Percentiles rank a stretch among this genome's conserved stretches.
phyloP scores from a whole-genome alignment of 2,888 invertebrate genomes.

The Monoplex corrugatus region DNA sequence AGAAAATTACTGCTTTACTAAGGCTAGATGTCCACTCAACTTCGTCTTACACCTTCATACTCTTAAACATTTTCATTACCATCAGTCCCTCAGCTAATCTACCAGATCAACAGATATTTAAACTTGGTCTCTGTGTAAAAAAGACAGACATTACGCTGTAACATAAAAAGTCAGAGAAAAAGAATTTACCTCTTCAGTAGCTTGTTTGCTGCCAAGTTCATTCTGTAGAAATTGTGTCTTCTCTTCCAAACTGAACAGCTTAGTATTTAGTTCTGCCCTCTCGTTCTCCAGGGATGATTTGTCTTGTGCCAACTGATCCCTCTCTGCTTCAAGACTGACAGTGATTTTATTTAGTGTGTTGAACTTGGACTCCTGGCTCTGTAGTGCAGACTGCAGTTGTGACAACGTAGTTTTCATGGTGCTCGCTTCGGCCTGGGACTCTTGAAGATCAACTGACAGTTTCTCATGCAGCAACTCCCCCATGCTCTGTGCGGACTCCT shows the following conservation, averaged over 20 bases:
- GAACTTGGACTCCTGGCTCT: conserved; percentile 28
- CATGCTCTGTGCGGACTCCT: conserved; percentile 38
- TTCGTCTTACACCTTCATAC: no score
- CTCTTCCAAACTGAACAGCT: background rate
- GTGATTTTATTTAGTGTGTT: conserved; percentile 31
- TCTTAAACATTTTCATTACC: no score
- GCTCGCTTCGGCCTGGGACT: conserved; percentile 44
- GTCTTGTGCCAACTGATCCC: conserved; percentile 33
- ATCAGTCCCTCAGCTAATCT: no score
- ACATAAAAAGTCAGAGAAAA: no score
- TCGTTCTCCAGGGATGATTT: conserved; percentile 56
- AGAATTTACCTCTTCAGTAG: conserved; percentile 23
- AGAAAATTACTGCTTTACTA: no score
- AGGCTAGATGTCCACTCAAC: no score
- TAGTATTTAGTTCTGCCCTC: conserved; percentile 51
- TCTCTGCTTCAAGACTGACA: conserved; percentile 32
- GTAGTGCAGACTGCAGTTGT: conserved; percentile 26
- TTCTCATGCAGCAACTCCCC: conserved; percentile 48
- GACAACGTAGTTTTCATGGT: conserved; percentile 36
- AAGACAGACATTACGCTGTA: no score
- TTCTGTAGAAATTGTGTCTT: conserved; percentile 16
- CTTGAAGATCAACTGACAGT: conserved; percentile 36
- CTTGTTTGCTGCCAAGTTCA: conserved; percentile 28
- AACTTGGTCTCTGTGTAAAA: no score
- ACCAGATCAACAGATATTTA: no score